Base-by-base conservation (phyloP, 2,113 vertebrate genomes). In the Vanacampus margaritifer region DNA sequence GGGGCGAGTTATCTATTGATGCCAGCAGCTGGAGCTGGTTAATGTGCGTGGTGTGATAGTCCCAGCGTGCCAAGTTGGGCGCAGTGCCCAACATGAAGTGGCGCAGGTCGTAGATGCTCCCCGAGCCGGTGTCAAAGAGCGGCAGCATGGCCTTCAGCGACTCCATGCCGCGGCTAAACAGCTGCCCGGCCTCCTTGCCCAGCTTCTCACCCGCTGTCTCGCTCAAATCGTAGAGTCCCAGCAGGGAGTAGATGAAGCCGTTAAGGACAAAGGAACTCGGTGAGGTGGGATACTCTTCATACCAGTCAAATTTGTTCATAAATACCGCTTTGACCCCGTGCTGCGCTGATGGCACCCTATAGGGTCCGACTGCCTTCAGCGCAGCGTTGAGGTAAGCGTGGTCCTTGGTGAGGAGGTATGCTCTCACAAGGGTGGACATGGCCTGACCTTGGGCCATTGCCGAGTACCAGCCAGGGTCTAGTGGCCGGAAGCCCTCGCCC, bases 21-120 rank as follows among this genome's bases (percentile, higher is more conserved):
- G 89, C 92, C 64, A 99, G 91, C 59, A 99, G 93, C 90, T 99
- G 97, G 45, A 99, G 93, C 88, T 99, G 97, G 87, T 99, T 99
- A 85, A 99, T 99, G 93, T 99, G 97, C 3, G 97, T 99, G 78
- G 97, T 99, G 88, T 99, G 97, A 68, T 99, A 99, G 89, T 99
- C 97, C 97, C 97, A 99, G 36, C 97, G 97, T 0, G 97, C 97
- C 88, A 99, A 87, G 91, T 99, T 99, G 88, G 97, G 97, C 1
- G 97, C 95, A 0, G 92, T 92, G 84, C 96, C 95, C 0, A 99
- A 87, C 92, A 96, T 94, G 90, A 95, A 97, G 91, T 99, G 97
- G 17, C 97, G 92, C 10, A 99, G 94, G 92, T 99, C 97, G 0
- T 99, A 99, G 88, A 98, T 93, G 84, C 94, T 96, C 19, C 97